A percentile compares a stretch with the other conserved stretches of the same genome.
Conservation (phyloP, 2,797 vertebrate species). For the Pseudochromis fuscus region DNA sequence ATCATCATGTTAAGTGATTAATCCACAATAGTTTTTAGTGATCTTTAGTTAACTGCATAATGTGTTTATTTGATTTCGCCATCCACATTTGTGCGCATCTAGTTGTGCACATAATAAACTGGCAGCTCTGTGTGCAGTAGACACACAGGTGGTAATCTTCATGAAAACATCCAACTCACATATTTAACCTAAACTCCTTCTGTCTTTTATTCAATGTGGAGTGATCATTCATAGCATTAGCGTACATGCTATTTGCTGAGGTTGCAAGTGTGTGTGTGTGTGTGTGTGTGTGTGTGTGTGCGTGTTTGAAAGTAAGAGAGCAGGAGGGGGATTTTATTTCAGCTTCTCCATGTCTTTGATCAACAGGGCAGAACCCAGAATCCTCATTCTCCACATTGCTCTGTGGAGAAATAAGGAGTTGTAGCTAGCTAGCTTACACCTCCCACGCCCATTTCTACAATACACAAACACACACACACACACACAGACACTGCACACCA, state of each 20-base stretch:
- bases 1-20: too few relatives aligned
- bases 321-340: constrained; percentile 18
- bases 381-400: constrained; percentile 82
- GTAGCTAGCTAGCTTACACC: constrained; percentile 67
- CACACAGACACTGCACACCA: constrained; percentile 42
- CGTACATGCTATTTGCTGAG: constrained; percentile 53
- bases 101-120: too few relatives aligned
- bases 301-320: constrained; percentile 13
- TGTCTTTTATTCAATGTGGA: constrained; percentile 9
- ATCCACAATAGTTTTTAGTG: background rate
- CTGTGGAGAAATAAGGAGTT: constrained; percentile 74
- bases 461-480: constrained; percentile 55
- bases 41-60: background rate
- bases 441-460: constrained; percentile 75
- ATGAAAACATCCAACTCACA: background rate
- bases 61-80: constrained; percentile 2
- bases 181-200: constrained; percentile 30
- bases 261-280: constrained; percentile 30
- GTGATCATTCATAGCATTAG: constrained; percentile 39
- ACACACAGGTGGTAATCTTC: constrained; percentile 21
- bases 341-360: constrained; percentile 69
- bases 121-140: background rate
- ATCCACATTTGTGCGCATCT: background rate
- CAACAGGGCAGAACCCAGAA: constrained; percentile 70
- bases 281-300: background rate